phyloP scores from a whole-genome alignment of 2,113 vertebrate genomes.

The Myxocyprinus asiaticus region DNA sequence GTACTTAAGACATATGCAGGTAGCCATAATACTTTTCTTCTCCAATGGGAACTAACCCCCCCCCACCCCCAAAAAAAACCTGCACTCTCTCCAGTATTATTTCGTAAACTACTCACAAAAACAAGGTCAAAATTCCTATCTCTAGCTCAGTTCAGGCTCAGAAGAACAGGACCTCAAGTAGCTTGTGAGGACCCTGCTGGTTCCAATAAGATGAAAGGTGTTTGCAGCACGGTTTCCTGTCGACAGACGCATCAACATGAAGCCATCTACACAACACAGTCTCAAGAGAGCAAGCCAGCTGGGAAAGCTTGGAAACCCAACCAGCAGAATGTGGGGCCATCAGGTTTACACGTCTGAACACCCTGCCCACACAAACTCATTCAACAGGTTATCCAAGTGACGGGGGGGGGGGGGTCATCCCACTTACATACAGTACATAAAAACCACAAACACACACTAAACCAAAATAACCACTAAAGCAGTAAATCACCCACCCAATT shows the following conservation, averaged over 20 bases:
- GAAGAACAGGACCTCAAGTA: neutral
- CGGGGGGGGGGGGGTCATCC: too few species aligned
- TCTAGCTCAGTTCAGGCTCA: neutral
- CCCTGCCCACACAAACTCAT: neutral
- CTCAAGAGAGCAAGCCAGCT: neutral
- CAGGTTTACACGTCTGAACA: constrained; percentile 16
- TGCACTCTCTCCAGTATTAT: constrained; percentile 27
- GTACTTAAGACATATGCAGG: too few species aligned
- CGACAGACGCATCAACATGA: constrained; percentile 13
- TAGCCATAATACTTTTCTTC: too few species aligned
- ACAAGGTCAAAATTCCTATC: constrained; percentile 44
- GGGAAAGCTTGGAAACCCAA: neutral
- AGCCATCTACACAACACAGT: neutral
- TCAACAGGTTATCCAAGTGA: constrained; percentile 17
- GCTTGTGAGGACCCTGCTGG: neutral
- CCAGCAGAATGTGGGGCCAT: neutral
- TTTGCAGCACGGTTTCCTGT: neutral
- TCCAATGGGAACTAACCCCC: constrained; percentile 16
- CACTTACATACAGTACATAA: neutral
- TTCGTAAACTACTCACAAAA: constrained; percentile 25
- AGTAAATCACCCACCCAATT: too few species aligned
- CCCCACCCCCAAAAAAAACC: constrained; percentile 35
- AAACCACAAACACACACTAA: neutral
- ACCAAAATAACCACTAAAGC: neutral
- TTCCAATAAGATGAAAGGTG: neutral